Evolutionary conservation across 2,797 vertebrate species (phyloP), one percentile per base, ranked within the genome.

Genomic region (Triplophysa bombifrons): DNA sequence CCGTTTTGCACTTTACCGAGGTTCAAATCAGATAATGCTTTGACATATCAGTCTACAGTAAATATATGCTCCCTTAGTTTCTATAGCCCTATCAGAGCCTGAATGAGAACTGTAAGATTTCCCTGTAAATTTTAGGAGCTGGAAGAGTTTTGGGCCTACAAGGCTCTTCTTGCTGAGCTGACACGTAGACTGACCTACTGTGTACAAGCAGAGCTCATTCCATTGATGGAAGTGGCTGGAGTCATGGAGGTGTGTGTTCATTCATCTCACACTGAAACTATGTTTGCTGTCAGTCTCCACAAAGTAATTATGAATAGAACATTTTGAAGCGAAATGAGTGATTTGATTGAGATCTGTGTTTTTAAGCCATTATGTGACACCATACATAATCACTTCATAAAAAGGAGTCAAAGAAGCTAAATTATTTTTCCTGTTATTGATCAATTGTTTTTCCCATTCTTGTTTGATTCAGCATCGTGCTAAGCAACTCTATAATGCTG

Each of bases 221-320:
- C 98, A 3, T 94, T 99, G 82, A 99, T 99, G 97, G 98, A 99
- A 87, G 96, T 99, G 70, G 88, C 93, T 0, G 98, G 98, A 10
- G 95, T 99, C 84, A 90, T 94, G 90, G 95, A 99, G 97, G 98
- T 98, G 70, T 89, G 93, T 91, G 41, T 44, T 16, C 17, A 27
- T n/a, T 63, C 27, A 27, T 63, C 13, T 48, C 46, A 11, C 46
- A 48, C 12, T 14, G 11, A 48, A 48, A 13, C 46, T 63, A 38
- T 34, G 2, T 51, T 61, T 25, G 27, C 27, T 30, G 25, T 17
- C 14, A 27, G 9, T 41, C 38, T 41, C 38, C 6, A 5, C 5
- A 34, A 34, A 9, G 38, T 41, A 41, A 17, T 46, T 50, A 68
- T 48, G 10, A 38, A 8, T 17, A 77, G 34, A 30, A 30, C 2